These are phyloP conservation scores for Xestia ashworthii DNA, from an alignment of 2,888 invertebrate genomes.

Conservation along the genomic window DNA sequence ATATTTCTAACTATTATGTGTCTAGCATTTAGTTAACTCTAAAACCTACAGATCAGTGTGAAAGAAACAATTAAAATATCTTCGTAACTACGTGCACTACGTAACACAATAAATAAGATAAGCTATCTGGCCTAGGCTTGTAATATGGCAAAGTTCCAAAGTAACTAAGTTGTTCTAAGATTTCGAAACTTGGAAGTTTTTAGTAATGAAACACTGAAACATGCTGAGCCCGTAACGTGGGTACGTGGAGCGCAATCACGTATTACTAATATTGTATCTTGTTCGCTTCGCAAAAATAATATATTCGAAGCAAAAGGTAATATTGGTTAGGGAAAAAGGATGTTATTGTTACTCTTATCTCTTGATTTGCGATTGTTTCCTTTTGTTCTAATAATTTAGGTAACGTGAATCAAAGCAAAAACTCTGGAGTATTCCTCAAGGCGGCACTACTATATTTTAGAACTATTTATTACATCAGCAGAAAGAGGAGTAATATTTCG, in stretches of 20 bases:
- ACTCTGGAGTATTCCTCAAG: background rate
- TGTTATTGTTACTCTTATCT: background rate
- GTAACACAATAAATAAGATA: slow-evolving; percentile 51
- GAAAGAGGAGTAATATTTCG: background rate
- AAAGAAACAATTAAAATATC: slow-evolving; percentile 51
- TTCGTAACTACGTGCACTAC: slow-evolving; percentile 16
- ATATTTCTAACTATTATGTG: background rate
- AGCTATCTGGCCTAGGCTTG: slow-evolving; percentile 43
- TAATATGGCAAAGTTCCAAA: slow-evolving; percentile 47
- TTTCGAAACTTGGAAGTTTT: slow-evolving; percentile 46
- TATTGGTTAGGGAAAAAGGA: background rate
- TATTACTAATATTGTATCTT: slow-evolving; percentile 89
- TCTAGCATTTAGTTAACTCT: background rate
- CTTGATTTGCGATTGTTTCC: slow-evolving; percentile 18
- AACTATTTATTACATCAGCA: background rate
- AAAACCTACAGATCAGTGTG: background rate
- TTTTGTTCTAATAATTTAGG: background rate
- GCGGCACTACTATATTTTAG: background rate
- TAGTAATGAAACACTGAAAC: slow-evolving; percentile 68
- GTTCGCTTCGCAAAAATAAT: slow-evolving; percentile 1
- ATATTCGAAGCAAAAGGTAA: slow-evolving; percentile 22
- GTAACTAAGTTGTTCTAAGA: slow-evolving; percentile 37
- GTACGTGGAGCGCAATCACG: slow-evolving; percentile 96
- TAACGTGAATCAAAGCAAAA: background rate
- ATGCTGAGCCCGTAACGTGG: slow-evolving; percentile 96